Evolutionary conservation across 2,888 invertebrate genomes (phyloP).

Genomic region (Acanthosepion esculentum): DNA sequence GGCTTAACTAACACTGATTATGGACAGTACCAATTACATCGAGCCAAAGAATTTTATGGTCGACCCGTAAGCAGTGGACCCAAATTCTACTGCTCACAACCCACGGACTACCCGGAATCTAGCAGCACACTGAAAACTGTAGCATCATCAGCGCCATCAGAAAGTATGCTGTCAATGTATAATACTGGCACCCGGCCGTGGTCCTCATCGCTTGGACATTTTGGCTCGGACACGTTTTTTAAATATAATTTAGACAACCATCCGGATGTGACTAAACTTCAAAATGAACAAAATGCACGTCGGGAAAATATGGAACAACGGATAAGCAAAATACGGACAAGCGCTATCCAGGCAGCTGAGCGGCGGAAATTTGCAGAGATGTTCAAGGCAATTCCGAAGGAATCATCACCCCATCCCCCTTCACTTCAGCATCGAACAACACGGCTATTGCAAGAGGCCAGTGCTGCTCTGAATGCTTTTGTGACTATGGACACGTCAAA

Average conservation of each 20-base stretch:
- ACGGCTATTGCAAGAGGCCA: constrained; percentile 60
- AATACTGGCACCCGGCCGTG: background rate
- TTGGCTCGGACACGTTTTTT: background rate
- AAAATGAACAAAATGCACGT: constrained; percentile 68
- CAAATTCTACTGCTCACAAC: constrained; percentile 55
- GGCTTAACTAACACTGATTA: constrained; percentile 47
- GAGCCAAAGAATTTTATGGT: constrained; percentile 57
- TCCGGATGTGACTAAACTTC: constrained; percentile 65
- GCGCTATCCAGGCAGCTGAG: constrained; percentile 67
- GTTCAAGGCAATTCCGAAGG: constrained; percentile 62
- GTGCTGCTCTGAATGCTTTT: constrained; percentile 56
- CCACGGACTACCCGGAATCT: constrained; percentile 54
- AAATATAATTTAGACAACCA: constrained; percentile 63
- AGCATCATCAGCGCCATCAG: constrained; percentile 54
- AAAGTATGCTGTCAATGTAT: constrained; percentile 53
- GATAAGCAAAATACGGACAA: constrained; percentile 64
- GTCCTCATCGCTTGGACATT: background rate
- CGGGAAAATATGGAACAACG: constrained; percentile 67
- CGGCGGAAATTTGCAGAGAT: constrained; percentile 67
- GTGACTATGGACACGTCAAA: background rate
- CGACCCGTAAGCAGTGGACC: constrained; percentile 58
- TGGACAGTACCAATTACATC: constrained; percentile 52
- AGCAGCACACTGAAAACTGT: constrained; percentile 55
- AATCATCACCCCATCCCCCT: constrained; percentile 57
- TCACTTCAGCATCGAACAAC: constrained; percentile 47